phyloP scores from a whole-genome alignment of 1,140 invertebrate genomes.

The Macrosteles quadrilineatus region DNA sequence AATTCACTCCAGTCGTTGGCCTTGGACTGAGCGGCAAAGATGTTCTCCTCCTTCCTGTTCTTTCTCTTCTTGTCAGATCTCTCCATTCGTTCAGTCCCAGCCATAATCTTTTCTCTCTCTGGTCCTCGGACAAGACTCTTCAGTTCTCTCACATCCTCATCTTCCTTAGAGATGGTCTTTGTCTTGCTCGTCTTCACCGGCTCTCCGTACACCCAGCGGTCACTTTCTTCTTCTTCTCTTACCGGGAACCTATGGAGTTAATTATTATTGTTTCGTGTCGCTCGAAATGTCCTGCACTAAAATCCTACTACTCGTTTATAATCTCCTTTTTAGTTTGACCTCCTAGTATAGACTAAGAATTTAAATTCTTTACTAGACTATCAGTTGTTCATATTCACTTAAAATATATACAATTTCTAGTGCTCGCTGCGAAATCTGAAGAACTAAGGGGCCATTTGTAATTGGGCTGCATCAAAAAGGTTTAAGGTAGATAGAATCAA shows the following conservation, averaged over 20 bases:
- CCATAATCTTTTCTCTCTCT: neutral
- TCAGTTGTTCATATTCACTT: too few relatives aligned
- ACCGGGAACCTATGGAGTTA: slow-evolving; percentile 38
- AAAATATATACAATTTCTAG: too few relatives aligned
- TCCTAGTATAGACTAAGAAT: too few relatives aligned
- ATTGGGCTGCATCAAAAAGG: too few relatives aligned
- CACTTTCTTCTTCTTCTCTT: slow-evolving; percentile 51
- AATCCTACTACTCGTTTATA: too few relatives aligned
- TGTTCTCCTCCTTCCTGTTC: slow-evolving; percentile 7
- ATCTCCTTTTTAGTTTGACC: too few relatives aligned
- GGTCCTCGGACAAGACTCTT: slow-evolving; percentile 54
- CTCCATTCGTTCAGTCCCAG: slow-evolving; percentile 11
- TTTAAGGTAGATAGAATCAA: too few relatives aligned
- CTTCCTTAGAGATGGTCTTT: slow-evolving; percentile 48
- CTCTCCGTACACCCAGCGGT: slow-evolving; percentile 42
- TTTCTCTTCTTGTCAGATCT: slow-evolving; percentile 13
- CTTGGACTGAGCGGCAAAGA: slow-evolving; percentile 24
- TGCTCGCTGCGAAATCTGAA: too few relatives aligned
- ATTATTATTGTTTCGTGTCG: too few relatives aligned
- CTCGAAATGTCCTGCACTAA: too few relatives aligned
- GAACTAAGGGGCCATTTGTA: too few relatives aligned
- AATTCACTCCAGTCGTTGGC: slow-evolving; percentile 30
- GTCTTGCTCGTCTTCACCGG: slow-evolving; percentile 30
- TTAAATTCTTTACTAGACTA: too few relatives aligned
- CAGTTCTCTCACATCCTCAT: slow-evolving; percentile 61